phyloP scores from a whole-genome alignment of 2,113 vertebrate species.

The Lamprotornis superbus region DNA sequence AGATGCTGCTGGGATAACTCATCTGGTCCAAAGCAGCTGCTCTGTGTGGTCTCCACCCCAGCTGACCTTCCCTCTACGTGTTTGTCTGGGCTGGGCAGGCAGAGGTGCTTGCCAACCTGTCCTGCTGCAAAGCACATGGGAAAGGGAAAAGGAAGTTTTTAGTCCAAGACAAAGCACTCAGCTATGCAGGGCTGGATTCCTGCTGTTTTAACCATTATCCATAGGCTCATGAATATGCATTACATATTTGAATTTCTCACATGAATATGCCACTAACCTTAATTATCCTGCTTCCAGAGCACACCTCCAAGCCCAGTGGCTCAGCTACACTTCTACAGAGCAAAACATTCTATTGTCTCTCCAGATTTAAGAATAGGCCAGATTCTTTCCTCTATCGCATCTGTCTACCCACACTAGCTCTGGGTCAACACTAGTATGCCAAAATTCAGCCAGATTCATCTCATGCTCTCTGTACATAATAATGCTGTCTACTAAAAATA shows the following conservation, averaged over 20 bases:
- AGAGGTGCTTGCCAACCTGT: neutral
- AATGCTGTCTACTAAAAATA: neutral
- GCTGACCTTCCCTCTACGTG: neutral
- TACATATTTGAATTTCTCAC: neutral
- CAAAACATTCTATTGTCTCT: neutral
- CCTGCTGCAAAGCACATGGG: neutral
- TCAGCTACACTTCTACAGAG: neutral
- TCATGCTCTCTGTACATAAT: neutral
- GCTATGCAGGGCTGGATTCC: neutral
- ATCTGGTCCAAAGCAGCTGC: neutral
- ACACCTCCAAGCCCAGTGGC: neutral
- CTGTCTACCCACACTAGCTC: neutral
- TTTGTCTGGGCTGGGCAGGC: neutral
- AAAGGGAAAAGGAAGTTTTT: slow-evolving; percentile 11
- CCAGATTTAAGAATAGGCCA: neutral
- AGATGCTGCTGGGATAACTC: neutral
- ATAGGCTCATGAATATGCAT: neutral
- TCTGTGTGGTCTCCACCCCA: neutral
- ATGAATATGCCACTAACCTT: neutral
- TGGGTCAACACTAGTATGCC: neutral
- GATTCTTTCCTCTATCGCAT: neutral
- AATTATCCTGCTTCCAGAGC: neutral
- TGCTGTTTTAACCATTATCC: neutral
- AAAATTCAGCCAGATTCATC: neutral
- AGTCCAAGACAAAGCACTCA: slow-evolving; percentile 8